Percentiles rank a stretch among this genome's conserved stretches.
phyloP scores from a whole-genome alignment of 2,888 invertebrate species.

The Clepsis dumicolana region DNA sequence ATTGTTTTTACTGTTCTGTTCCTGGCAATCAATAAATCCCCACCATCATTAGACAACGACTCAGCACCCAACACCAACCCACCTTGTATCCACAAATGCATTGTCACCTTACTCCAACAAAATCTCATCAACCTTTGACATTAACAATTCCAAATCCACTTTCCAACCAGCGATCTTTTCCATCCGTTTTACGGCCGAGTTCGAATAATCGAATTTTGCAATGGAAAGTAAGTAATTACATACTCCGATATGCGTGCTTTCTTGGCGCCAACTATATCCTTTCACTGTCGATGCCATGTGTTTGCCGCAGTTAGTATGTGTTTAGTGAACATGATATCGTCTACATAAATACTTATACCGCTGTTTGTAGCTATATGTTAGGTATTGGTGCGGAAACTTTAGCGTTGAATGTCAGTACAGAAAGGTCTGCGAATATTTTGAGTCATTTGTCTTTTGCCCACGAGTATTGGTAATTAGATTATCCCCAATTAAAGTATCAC shows the following conservation, averaged over 20 bases:
- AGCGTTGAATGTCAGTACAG: neutral
- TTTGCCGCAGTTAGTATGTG: neutral
- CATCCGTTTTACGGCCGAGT: neutral
- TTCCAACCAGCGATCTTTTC: constrained; percentile 5
- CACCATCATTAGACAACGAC: neutral
- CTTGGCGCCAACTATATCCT: neutral
- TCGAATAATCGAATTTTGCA: constrained; percentile 3
- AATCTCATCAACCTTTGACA: constrained; percentile 7
- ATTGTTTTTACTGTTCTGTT: too few species aligned
- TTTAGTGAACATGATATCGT: constrained; percentile 8
- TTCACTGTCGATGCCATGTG: constrained; percentile 1
- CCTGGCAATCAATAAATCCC: too few species aligned
- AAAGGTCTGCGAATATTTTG: neutral
- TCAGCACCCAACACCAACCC: neutral
- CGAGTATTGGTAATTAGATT: too few species aligned
- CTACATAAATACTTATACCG: neutral
- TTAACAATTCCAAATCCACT: constrained; percentile 4
- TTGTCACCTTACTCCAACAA: neutral
- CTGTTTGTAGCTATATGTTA: neutral
- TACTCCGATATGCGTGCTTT: constrained; percentile 10
- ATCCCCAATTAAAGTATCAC: too few species aligned
- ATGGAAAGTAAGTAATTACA: constrained; percentile 17
- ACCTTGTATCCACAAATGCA: neutral
- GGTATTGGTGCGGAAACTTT: neutral
- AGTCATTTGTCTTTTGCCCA: too few species aligned